These are phyloP conservation scores for Threskiornis aethiopicus DNA, from an alignment of 2,797 vertebrate species.

Conservation along the genomic window DNA sequence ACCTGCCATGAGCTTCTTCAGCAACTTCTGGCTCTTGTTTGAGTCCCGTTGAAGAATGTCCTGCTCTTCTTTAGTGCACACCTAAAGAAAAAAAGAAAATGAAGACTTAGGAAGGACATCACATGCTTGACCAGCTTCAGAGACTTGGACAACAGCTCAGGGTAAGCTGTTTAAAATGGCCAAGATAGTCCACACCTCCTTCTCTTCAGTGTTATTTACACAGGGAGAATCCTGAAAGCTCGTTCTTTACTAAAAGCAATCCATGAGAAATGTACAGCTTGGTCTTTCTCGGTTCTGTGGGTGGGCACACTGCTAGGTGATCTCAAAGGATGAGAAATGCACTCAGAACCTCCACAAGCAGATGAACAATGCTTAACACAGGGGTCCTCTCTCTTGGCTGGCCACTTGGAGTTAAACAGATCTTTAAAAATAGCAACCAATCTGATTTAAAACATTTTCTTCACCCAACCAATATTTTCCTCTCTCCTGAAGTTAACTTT, in stretches of 20 bases:
- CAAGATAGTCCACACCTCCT: background rate
- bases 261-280: background rate
- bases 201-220: background rate
- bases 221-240: background rate
- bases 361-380: background rate
- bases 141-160: background rate
- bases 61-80: conserved; percentile 94
- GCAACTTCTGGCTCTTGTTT: conserved; percentile 96
- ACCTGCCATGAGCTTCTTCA: conserved; percentile 96
- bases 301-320: background rate
- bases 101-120: background rate
- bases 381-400: background rate
- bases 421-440: background rate
- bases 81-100: conserved; percentile 71
- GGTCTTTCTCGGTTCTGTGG: background rate
- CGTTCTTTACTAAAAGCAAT: background rate
- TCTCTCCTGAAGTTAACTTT: background rate
- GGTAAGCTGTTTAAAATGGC: background rate
- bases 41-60: conserved; percentile 94
- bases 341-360: background rate
- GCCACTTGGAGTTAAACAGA: background rate
- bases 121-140: background rate
- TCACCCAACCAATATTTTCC: background rate
- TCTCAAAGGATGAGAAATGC: background rate
- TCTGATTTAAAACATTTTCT: background rate